These are phyloP conservation scores for Boleophthalmus pectinirostris DNA, from an alignment of 2,113 vertebrate genomes.

Conservation along the genomic window DNA sequence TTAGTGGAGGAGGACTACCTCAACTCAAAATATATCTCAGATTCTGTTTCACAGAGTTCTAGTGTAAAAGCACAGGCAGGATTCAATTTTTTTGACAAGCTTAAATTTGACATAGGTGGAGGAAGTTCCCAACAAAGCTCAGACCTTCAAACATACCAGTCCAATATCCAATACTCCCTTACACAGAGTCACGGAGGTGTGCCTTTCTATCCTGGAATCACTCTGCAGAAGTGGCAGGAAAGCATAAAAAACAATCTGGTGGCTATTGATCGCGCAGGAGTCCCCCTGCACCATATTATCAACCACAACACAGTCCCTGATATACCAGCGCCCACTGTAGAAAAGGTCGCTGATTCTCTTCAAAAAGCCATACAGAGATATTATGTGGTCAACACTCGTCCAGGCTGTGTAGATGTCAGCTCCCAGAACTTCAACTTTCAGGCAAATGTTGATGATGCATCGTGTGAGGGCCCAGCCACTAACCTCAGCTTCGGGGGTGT, in stretches of 20 bases:
- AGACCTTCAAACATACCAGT: slow-evolving; percentile 74
- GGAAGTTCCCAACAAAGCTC: slow-evolving; percentile 22
- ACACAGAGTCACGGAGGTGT: slow-evolving; percentile 80
- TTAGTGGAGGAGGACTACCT: slow-evolving; percentile 88
- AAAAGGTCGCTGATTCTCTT: slow-evolving; percentile 74
- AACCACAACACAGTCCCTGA: slow-evolving; percentile 76
- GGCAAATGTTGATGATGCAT: slow-evolving; percentile 85
- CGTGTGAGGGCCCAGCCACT: slow-evolving; percentile 77
- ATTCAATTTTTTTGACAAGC: slow-evolving; percentile 71
- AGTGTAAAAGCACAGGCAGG: slow-evolving; percentile 72
- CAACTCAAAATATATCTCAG: slow-evolving; percentile 75
- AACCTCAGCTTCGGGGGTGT: slow-evolving; percentile 90
- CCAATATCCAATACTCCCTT: slow-evolving; percentile 84
- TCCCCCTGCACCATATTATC: slow-evolving; percentile 84
- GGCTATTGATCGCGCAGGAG: slow-evolving; percentile 84
- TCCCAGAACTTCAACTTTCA: slow-evolving; percentile 90
- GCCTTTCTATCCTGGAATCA: slow-evolving; percentile 90
- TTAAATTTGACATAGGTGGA: slow-evolving; percentile 52
- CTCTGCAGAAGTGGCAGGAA: slow-evolving; percentile 88
- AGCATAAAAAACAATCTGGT: slow-evolving; percentile 85
- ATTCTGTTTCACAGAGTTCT: slow-evolving; percentile 61
- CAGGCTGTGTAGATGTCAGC: slow-evolving; percentile 78
- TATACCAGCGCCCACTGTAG: slow-evolving; percentile 79
- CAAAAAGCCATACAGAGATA: slow-evolving; percentile 79
- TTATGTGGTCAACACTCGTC: slow-evolving; percentile 85